Base-by-base conservation (phyloP, 2,113 vertebrate species). In the Vimba vimba region DNA sequence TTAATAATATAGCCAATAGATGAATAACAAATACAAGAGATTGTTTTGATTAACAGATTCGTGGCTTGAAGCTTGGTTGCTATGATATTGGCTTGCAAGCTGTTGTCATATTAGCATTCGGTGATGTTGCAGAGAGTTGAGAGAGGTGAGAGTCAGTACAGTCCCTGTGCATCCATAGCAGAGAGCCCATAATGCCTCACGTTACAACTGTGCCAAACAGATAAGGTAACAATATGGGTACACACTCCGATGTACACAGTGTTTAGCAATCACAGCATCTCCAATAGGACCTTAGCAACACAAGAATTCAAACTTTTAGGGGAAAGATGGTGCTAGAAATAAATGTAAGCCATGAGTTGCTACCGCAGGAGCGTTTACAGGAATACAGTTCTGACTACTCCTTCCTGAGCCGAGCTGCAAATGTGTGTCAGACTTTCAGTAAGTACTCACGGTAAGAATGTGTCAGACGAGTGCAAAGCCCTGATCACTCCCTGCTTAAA, bases 381-480 rank as follows among this genome's bases (percentile, higher is more conserved):
- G 64, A 90, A 88, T 87, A 68, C 74, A 85, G 73, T 33, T 90
- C 79, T 90, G 85, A 82, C 83, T 90, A 66, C 75, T 86, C 78
- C 87, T 89, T 89, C 86, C 86, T 88, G 86, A 79, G 81, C 11
- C 62, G 25, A 75, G 73, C 64, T 82, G 85, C 79, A 86, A 83
- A 84, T 82, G 86, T 85, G 87, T 90, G 89, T 90, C 89, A 90
- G 85, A 90, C 57, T 88, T 85, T 83, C 85, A 90, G 85, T 88
- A 85, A 88, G 66, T 69, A 57, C 43, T 86, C 55, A 74, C 33
- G 27, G 86, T 87, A 73, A 55, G 60, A 88, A 88, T 88, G 83
- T 87, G 87, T 78, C 79, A 86, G 78, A 80, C 45, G 60, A 80
- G 85, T 33, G 62, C 71, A 52, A 50, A 83, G 79, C 73, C 59